Evolutionary conservation across 2,888 invertebrate species (phyloP).

Genomic region (Hemicrepidius hirtus): DNA sequence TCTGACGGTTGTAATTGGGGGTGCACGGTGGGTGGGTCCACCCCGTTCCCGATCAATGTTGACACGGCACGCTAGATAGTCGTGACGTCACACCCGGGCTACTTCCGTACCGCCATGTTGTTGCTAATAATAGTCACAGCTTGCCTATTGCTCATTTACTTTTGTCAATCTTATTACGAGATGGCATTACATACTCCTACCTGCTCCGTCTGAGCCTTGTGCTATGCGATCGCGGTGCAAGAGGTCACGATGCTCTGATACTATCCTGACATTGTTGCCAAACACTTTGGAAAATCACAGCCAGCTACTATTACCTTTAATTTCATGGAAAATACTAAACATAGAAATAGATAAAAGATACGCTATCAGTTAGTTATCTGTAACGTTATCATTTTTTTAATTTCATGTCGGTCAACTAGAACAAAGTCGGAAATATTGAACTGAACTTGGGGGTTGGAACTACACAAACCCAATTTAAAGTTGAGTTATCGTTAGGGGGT

Average conservation of each 20-base stretch:
- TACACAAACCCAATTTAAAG: too few species aligned
- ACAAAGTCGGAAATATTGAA: too few species aligned
- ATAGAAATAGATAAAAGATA: too few species aligned
- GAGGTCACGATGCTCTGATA: conserved; percentile 36
- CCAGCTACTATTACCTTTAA: neutral
- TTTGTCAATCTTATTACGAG: conserved; percentile 50
- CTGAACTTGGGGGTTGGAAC: too few species aligned
- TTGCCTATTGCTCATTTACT: conserved; percentile 46
- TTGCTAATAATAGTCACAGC: conserved; percentile 51
- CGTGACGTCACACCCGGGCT: conserved; percentile 58
- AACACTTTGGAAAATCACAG: neutral
- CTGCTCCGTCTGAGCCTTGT: conserved; percentile 16
- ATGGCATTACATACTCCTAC: conserved; percentile 48
- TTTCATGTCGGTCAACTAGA: too few species aligned
- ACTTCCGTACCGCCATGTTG: conserved; percentile 64
- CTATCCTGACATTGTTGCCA: conserved; percentile 28
- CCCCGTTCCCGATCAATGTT: conserved; percentile 68
- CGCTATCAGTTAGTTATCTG: too few species aligned
- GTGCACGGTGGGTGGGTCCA: conserved; percentile 61
- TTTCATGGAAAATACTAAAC: too few species aligned
- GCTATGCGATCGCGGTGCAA: conserved; percentile 31
- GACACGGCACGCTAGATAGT: conserved; percentile 69
- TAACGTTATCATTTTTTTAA: too few species aligned
- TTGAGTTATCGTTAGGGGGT: too few species aligned
- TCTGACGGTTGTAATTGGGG: conserved; percentile 63